Conservation (phyloP, 92 coral and sea anemone genomes). For the Heteractis magnifica region DNA sequence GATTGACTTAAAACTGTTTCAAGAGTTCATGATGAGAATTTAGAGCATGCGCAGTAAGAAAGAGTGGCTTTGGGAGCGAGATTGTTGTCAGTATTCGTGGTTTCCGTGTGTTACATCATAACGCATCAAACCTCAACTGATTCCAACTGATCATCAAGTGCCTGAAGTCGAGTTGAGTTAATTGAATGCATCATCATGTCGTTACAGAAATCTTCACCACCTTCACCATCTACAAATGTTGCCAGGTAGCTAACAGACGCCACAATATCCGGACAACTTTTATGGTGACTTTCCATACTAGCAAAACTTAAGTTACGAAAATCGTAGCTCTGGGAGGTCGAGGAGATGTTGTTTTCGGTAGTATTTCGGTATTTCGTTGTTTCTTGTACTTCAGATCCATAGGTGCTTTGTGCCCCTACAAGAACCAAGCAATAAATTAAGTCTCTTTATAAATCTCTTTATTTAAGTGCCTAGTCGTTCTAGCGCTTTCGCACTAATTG, state of each 20-base stretch:
- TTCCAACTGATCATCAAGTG: conserved; percentile 11
- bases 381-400: conserved; percentile 9
- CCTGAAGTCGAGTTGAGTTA: not conserved
- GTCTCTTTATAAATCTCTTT: too few species aligned
- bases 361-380: not conserved
- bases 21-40: too few species aligned
- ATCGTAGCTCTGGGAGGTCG: conserved; percentile 1
- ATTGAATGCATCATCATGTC: not conserved
- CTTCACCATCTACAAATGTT: conserved; percentile 3
- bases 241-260: not conserved
- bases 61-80: not conserved
- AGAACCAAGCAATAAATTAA: not conserved
- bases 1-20: not conserved
- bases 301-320: conserved; percentile 19
- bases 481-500: too few species aligned
- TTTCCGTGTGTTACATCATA: not conserved
- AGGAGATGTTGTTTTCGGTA: too few species aligned
- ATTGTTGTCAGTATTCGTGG: not conserved
- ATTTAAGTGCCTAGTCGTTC: too few species aligned
- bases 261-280: not conserved
- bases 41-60: too few species aligned
- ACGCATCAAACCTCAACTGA: conserved; percentile 14
- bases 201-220: not conserved
- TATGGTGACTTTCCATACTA: conserved; percentile 2
- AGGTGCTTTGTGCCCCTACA: conserved; percentile 1